Base-by-base conservation (phyloP, 1,140 invertebrate genomes). In the Nasonia giraulti region DNA sequence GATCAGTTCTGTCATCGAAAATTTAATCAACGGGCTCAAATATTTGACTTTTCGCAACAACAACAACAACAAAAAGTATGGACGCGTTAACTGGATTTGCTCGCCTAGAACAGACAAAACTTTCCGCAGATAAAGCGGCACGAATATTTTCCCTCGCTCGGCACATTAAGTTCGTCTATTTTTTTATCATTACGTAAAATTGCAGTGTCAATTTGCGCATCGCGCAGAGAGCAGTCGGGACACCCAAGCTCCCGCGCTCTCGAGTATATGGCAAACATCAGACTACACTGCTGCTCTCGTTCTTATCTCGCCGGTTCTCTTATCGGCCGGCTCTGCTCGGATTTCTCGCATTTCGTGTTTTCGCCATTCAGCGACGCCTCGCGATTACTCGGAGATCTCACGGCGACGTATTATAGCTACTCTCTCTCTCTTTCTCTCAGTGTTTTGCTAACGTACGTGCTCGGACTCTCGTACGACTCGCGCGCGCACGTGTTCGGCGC, bases 121-220 rank as follows among this genome's bases (percentile, higher is more conserved):
- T 33, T 40, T 23, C 33, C 20, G 62, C 17, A 14, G 5, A 62
- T 78, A 78, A 78, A 62, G 44, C 27, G 17, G 1, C 10, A 66
- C 2, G 11, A 69, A 47, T 50, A 47, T 33, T 17, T 27, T 47
- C 40, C 40, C 68, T 17, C 20, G 2, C 68, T 17, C 20, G 2
- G 11, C 40, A 40, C n/a, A 37, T 37, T 6, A 27, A 76, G n/a
- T 79, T 79, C 27, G 55, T 27, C 40, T 5, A 1, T 66, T 68
- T 80, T 68, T 80, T 71, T 82, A 74, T 75, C 71, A 8, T 74
- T 23, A 33, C 44, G 17, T 33, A 76, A 82, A 82, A 82, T 75
- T 82, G 47, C 50, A 27, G 55, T 33, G 82, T 83, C 62, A 69
- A 83, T 83, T 77, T 69, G 62, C 17, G 74, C 71, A 20, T 33